Conservation (phyloP, 2,113 vertebrate genomes). For the Pomatorhinus ruficollis region DNA sequence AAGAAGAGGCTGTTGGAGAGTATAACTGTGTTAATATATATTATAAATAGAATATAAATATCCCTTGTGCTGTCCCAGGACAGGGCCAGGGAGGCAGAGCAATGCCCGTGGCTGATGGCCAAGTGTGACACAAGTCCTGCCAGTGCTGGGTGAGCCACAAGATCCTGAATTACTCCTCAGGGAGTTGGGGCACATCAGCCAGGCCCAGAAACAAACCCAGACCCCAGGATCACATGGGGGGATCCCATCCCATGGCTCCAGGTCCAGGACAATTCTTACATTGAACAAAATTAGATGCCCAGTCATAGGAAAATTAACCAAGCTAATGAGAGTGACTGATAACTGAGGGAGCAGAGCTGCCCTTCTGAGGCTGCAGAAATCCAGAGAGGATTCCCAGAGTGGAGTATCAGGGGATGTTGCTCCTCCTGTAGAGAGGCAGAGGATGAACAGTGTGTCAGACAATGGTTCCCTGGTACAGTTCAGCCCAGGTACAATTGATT, state of each 20-base stretch:
- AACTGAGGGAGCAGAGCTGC: background rate
- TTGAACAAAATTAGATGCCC: background rate
- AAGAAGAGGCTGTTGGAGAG: background rate
- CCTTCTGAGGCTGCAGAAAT: background rate
- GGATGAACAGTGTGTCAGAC: background rate
- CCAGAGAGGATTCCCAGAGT: background rate
- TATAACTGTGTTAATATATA: too few species aligned
- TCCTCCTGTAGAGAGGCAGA: background rate
- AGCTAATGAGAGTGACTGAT: background rate
- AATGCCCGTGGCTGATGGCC: background rate
- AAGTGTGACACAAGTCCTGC: background rate
- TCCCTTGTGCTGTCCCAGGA: background rate
- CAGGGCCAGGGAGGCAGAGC: background rate
- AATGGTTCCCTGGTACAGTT: background rate
- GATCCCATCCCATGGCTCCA: background rate
- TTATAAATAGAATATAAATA: too few species aligned
- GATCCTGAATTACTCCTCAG: background rate
- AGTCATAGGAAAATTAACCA: background rate
- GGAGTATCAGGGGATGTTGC: background rate
- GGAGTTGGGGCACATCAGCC: rapidly evolving
- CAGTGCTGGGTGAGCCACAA: background rate
- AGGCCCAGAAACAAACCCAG: background rate
- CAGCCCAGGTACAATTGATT: rapidly evolving
- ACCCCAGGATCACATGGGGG: background rate
- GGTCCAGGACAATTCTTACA: background rate